Evolutionary conservation across 1,140 invertebrate species (phyloP).

Genomic region (Microplitis demolitor): DNA sequence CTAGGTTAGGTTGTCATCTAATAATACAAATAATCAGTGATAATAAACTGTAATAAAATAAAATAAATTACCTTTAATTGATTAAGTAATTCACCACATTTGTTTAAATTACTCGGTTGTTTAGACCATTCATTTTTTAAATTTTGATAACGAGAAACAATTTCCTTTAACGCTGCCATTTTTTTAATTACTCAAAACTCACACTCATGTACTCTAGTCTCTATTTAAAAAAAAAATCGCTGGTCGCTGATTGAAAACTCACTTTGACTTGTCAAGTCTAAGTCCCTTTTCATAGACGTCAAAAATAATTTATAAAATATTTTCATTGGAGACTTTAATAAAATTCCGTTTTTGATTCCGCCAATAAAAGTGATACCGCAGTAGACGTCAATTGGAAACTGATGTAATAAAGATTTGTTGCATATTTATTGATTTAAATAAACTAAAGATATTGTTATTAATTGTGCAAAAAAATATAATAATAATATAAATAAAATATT

Average conservation of each 20-base stretch:
- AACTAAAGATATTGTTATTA: slow-evolving; percentile 2
- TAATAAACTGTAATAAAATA: slow-evolving; percentile 17
- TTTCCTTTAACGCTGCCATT: slow-evolving; percentile 70
- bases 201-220: too few species aligned
- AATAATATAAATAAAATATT: too few species aligned
- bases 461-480: neutral
- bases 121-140: slow-evolving; percentile 76
- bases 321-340: neutral
- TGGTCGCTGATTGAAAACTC: too few species aligned
- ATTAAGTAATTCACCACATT: slow-evolving; percentile 74
- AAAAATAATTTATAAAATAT: neutral
- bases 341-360: neutral
- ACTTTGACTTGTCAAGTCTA: too few species aligned
- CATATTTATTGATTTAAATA: slow-evolving; percentile 8
- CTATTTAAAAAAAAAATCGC: too few species aligned
- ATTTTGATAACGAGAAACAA: slow-evolving; percentile 72
- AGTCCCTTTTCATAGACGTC: too few species aligned
- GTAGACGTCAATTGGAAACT: neutral
- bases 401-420: neutral
- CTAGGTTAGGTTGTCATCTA: slow-evolving; percentile 39
- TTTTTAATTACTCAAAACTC: slow-evolving; percentile 27
- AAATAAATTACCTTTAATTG: slow-evolving; percentile 70
- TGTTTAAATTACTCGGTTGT: slow-evolving; percentile 70
- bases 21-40: slow-evolving; percentile 7
- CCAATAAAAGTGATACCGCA: neutral